These are phyloP conservation scores for Paraplagusia blochii DNA, from an alignment of 2,113 vertebrate genomes.

Conservation along the genomic window DNA sequence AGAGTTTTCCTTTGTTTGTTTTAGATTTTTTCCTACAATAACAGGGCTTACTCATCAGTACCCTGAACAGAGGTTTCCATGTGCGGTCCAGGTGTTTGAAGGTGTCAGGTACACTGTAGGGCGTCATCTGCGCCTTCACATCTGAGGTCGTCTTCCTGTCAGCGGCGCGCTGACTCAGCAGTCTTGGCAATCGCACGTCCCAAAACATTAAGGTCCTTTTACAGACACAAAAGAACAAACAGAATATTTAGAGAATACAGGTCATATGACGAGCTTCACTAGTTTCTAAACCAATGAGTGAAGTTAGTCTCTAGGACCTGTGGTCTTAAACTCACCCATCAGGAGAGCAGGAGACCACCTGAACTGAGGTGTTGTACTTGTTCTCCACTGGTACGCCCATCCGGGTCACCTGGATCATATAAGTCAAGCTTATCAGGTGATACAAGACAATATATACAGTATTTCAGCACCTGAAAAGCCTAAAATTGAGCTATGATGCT, in stretches of 20 bases:
- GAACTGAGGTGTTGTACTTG: slow-evolving; percentile 70
- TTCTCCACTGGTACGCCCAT: slow-evolving; percentile 78
- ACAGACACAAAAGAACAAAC: neutral
- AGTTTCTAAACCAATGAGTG: too few species aligned
- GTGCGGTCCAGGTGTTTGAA: slow-evolving; percentile 80
- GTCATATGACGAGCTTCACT: too few species aligned
- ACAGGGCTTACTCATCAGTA: slow-evolving; percentile 39
- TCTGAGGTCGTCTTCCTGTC: slow-evolving; percentile 66
- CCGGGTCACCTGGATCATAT: slow-evolving; percentile 72
- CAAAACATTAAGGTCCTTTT: slow-evolving; percentile 85
- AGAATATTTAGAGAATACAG: neutral
- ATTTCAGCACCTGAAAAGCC: neutral
- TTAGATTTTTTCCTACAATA: slow-evolving; percentile 3
- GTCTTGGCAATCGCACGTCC: slow-evolving; percentile 78
- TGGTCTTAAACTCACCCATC: slow-evolving; percentile 77
- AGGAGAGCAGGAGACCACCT: slow-evolving; percentile 86
- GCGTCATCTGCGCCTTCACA: slow-evolving; percentile 52
- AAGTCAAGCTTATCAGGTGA: neutral
- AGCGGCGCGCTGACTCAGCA: slow-evolving; percentile 5
- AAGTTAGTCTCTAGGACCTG: too few species aligned
- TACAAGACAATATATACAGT: neutral
- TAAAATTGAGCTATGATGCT: neutral
- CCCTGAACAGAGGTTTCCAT: slow-evolving; percentile 88
- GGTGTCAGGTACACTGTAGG: slow-evolving; percentile 65
- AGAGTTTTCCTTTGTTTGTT: neutral